Evolutionary conservation across 2,888 invertebrate species (phyloP), one percentile per base, ranked within the genome.

Genomic region (Heliconius ismenius): DNA sequence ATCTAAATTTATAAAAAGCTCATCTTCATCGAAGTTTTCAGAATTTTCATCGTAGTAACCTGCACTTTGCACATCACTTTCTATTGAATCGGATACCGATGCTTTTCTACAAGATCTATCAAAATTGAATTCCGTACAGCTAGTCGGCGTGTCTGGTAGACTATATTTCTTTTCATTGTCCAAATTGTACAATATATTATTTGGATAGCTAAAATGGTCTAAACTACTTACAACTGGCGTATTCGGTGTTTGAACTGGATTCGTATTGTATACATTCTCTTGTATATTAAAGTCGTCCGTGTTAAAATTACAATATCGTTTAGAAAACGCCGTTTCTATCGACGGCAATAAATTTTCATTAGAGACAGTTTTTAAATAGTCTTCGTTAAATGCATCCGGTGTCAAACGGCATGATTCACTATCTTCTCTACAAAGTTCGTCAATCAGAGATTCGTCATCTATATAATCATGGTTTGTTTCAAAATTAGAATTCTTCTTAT

Each of bases 201-300:
- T 93, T 0, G 93, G 93, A 81, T 94, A 94, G 79, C 93, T 94
- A 74, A 92, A 95, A 76, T 91, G 91, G 76, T 94, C 94, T 78
- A 94, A 79, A 81, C 89, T 94, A 78, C 88, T 87, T n/a, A 88
- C 86, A 4, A 89, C 76, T 77, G 86, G 81, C 39, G 81, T 81
- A 75, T 83, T 82, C 79, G 79, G 82, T 81, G 77, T 81, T 83
- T 73, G 81, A 60, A 80, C 81, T 82, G 64, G 79, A 83, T 74
- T 84, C 80, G 76, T 64, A 49, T 82, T 82, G 67, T 85, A 84
- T 21, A 54, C 54, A 54, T 78, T 79, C 43, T 84, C 82, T 74
- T 84, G 79, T 32, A 76, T 82, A 39, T 77, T 78, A 75, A 73
- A 79, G 73, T 84, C 84, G 78, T 91, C 90, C 72, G 87, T 83